Base-by-base conservation (phyloP, 2,888 invertebrate genomes). In the Antheraea assamensis region DNA sequence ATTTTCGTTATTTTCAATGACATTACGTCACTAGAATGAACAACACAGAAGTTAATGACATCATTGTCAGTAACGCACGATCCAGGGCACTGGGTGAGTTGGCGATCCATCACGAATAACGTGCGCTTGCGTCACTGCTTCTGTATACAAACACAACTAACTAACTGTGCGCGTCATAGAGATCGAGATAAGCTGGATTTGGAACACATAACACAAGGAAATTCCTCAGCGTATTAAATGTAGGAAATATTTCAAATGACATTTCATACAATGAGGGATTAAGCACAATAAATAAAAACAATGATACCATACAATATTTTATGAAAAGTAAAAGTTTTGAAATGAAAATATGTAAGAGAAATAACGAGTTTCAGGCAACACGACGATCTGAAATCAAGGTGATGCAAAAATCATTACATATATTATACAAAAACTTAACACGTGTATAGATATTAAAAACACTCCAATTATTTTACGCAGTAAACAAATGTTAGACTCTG, bases 51-150 rank as follows among this genome's bases (percentile, higher is more conserved):
- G 35, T 35, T n/a, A 68, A 68, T 68, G 68, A 35, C 35, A 68
- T 68, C 68, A 35, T 35, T 35, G 35, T 68, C 35, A 68, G 68
- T 68, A 68, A 21, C 8, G 35, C 21, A n/a, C 19, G 21, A 35
- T 35, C 68, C n/a, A 68, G 35, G 68, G 68, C 35, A 68, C 35
- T 68, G 68, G 68, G 35, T 68, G 68, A 68, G 68, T 68, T 68
- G 35, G 35, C 68, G 35, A 68, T 19, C 68, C 35, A 68, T 68
- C 68, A 68, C 68, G 61, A 30, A 64, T 15, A 64, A 17, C 3
- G 21, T 68, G 68, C 68, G 35, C 68, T 68, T 31, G 35, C 68
- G 68, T 68, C 68, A 68, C 66, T 66, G n/a, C 61, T 17, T 35
- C 68, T 68, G 35, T 68, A n/a, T 68, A 68, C 35, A 68, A 68